A percentile compares a stretch with the other conserved stretches of the same genome.
Conservation (phyloP, 30 jellyfish, hydroid and myxozoan genomes). For the Phacellophora camtschatica region DNA sequence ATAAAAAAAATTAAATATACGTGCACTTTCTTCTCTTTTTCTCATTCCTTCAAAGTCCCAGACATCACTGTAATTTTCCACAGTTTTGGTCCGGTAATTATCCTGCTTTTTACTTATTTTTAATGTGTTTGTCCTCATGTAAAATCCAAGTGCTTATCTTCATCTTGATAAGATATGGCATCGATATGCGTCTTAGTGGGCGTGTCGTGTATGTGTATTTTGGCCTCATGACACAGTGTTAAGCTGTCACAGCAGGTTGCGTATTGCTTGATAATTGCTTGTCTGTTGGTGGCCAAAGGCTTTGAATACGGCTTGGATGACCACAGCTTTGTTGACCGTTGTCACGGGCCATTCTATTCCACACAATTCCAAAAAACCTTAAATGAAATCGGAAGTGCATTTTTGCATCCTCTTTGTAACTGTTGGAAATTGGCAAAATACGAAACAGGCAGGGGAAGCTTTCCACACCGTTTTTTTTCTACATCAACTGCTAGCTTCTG, state of each 20-base stretch:
- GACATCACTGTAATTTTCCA: too few species aligned
- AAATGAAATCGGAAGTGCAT: too few species aligned
- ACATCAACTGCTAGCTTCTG: too few species aligned
- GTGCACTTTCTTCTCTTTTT: too few species aligned
- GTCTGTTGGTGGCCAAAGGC: not conserved
- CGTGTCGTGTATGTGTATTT: not conserved
- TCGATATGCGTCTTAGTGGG: slow-evolving; percentile 10
- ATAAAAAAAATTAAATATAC: too few species aligned
- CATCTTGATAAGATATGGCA: slow-evolving; percentile 9
- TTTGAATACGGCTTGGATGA: not conserved
- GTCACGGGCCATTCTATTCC: too few species aligned
- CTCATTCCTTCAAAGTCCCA: too few species aligned
- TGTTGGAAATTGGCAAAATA: not conserved
- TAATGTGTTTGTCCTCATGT: not conserved
- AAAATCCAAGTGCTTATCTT: slow-evolving; percentile 3
- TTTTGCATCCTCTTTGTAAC: too few species aligned
- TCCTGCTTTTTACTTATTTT: not conserved
- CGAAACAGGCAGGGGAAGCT: not conserved
- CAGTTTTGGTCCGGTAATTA: too few species aligned
- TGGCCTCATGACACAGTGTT: not conserved
- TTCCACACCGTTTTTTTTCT: not conserved
- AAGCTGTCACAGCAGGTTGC: slow-evolving; percentile 31
- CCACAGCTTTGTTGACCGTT: too few species aligned
- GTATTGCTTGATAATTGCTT: not conserved
- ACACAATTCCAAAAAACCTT: too few species aligned